Evolutionary conservation across 2,797 vertebrate species (phyloP), one percentile per base, ranked within the genome.

Genomic region (Urophycis tenuis): DNA sequence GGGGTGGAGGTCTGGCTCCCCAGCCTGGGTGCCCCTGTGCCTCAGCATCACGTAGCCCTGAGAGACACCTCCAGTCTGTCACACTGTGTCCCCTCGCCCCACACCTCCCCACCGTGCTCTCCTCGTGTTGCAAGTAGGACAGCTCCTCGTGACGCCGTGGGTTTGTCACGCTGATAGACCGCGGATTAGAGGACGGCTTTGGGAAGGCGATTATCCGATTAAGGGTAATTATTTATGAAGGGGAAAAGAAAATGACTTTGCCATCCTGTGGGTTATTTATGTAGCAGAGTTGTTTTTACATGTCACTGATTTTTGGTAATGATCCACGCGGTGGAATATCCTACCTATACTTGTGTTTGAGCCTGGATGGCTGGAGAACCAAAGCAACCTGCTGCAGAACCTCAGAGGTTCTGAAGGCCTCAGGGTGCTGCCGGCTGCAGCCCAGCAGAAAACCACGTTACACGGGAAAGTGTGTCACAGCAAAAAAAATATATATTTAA

Each of bases 1-100:
- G n/a, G n/a, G n/a, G n/a, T n/a, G n/a, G n/a, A n/a, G n/a, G n/a
- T n/a, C n/a, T n/a, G n/a, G n/a, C n/a, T n/a, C n/a, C n/a, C n/a
- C n/a, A n/a, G n/a, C n/a, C n/a, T n/a, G n/a, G n/a, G n/a, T n/a
- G n/a, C n/a, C 84, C 34, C 49, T 76, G 82, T 87, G 87, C 86
- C 89, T 88, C 87, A 89, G 86, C 87, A 84, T 83, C 80, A 76
- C 90, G 88, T 88, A 90, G 89, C 88, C 82, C 81, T 36, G 82
- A 88, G 83, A 90, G 87, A 82, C 84, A 82, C 81, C 73, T 75
- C 80, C 79, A 33, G 30, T 82, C 84, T 60, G 53, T 7, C 53
- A 2, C 53, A 80, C 81, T 41, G 39, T 2, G 39, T 34, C 7
- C 75, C 73, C 81, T 82, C 74, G 81, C 76, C 85, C 84, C 78